Percentiles rank a stretch among this genome's conserved stretches.
Conservation (phyloP, 1,140 invertebrate species). For the Lithobius niger region DNA sequence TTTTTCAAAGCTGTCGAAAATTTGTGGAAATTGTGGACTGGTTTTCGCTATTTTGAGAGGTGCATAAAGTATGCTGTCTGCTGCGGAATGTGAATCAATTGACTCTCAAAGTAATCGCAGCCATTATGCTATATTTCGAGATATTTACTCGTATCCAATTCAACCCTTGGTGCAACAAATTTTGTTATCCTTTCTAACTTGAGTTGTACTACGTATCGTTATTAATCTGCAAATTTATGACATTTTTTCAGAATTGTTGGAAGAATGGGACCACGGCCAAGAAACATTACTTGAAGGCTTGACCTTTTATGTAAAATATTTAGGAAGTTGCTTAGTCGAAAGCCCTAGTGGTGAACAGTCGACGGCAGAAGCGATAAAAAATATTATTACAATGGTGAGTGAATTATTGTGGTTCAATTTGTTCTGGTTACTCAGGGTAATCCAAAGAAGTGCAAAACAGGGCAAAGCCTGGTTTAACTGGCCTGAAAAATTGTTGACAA, state of each 20-base stretch:
- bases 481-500: not conserved
- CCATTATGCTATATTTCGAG: no score
- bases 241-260: conserved; percentile 50
- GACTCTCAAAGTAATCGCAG: no score
- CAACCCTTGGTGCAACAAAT: no score
- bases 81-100: no score
- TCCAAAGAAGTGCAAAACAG: not conserved
- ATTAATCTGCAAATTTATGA: no score
- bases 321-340: conserved; percentile 53
- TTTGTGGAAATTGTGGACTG: no score
- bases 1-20: no score
- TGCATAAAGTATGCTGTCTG: no score
- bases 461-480: not conserved
- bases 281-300: conserved; percentile 44
- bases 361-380: conserved; percentile 53
- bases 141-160: no score
- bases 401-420: not conserved
- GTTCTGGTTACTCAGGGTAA: not conserved
- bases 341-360: conserved; percentile 44
- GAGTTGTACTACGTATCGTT: no score
- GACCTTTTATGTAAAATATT: conserved; percentile 54
- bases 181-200: no score
- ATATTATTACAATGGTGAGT: conserved; percentile 46
- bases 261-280: conserved; percentile 57
- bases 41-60: no score